Base-by-base conservation (phyloP, 2,797 vertebrate genomes). In the Brachyalestes nurse region DNA sequence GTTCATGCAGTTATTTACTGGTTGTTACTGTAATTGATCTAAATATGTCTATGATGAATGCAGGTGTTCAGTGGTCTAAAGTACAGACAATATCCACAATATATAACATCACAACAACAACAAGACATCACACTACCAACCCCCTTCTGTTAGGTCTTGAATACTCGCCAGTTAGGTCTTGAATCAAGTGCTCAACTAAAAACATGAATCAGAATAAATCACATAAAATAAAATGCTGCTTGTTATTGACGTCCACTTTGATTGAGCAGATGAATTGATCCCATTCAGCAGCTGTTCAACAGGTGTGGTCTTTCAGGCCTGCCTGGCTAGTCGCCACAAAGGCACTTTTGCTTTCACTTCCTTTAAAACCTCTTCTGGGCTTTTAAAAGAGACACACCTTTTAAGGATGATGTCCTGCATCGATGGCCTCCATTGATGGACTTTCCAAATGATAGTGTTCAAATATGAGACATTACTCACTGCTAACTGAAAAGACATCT, bases 371-470 rank as follows among this genome's bases (percentile, higher is more conserved):
- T 75, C 74, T 77, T 45, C n/a, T 58, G 17, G 23, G 80, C 78
- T 75, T 75, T 80, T 70, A 82, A 73, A 66, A 62, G n/a, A 25
- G 53, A 34, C 64, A 64, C 23, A 17, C 45, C 42, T 61, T 72
- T 25, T 6, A 42, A 82, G 61, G 72, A 76, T 25, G 6, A 66
- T 23, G 28, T 53, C 45, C 49, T 70, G 66, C 55, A 72, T 65
- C 73, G 77, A 86, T 75, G 73, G 42, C 34, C 34, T 80, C 69
- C 55, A 72, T 65, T 77, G 77, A 86, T 75, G 73, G 42, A 45
- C 34, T 80, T 77, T 84, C 57, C 71, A 77, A 84, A 57, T 55
- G 79, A 78, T 58, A 62, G 80, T 21, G 42, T 70, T 77, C 53
- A 82, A 47, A 66, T 65, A 34, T 10, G 25, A 69, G 53, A 75